These are phyloP conservation scores for Candoia aspera DNA, from an alignment of 2,113 vertebrate genomes.

Conservation along the genomic window DNA sequence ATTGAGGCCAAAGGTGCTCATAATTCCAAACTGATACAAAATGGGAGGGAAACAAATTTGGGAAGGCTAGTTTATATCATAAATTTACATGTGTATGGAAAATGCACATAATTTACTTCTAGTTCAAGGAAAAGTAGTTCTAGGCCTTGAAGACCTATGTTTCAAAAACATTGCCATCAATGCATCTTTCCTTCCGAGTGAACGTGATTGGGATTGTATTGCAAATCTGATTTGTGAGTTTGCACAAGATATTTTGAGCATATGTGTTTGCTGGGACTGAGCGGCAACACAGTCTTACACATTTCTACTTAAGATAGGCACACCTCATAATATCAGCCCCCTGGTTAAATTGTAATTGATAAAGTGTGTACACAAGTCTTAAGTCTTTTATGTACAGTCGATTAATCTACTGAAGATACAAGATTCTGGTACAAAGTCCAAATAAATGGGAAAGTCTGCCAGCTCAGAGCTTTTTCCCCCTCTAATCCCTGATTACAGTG, in stretches of 20 bases:
- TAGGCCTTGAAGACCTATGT: neutral
- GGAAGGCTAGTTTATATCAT: neutral
- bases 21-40: neutral
- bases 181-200: neutral
- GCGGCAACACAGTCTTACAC: neutral
- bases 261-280: neutral
- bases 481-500: neutral
- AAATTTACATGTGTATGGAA: neutral
- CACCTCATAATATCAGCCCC: neutral
- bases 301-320: neutral
- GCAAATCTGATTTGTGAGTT: neutral
- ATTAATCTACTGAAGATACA: neutral
- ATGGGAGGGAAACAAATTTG: neutral
- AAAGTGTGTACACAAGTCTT: neutral
- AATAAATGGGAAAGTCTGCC: neutral
- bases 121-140: neutral
- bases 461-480: neutral
- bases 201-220: neutral
- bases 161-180: neutral
- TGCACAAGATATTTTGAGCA: neutral
- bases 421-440: neutral
- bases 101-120: neutral
- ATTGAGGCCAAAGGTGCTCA: neutral
- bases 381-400: neutral
- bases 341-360: neutral